Base-by-base conservation (phyloP, 2,113 vertebrate genomes). In the Cebidichthys violaceus region DNA sequence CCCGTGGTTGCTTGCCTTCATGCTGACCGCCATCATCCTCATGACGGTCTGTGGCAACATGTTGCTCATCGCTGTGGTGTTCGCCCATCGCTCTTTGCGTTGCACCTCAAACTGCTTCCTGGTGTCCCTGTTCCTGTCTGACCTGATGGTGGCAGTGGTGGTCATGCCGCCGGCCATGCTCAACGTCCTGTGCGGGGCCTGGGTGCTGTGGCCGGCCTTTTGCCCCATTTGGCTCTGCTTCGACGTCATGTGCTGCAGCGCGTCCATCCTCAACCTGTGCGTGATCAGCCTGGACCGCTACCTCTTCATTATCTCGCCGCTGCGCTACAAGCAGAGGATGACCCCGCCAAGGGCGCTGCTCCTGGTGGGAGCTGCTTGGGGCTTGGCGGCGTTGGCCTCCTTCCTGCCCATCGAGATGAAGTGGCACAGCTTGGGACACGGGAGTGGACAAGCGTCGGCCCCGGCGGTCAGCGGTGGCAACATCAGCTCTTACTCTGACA, bases 161-260 rank as follows among this genome's bases (percentile, higher is more conserved):
- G 98, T 99, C 73, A 99, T 99, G 98, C 98, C 98, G 0, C 98
- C 98, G 0, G 98, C 98, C 86, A 97, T 99, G 97, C 95, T 99
- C 66, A 99, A 99, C 20, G 96, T 96, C 74, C 94, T 99, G 60
- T 98, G 96, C 0, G 98, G 98, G 8, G 95, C 93, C 86, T 99
- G 98, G 98, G 96, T 98, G 92, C 94, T 99, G 85, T 95, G 92
- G 83, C 94, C 94, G 0, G 91, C 94, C 62, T 96, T 99, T 84
- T 99, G 98, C 90, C 96, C 96, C 0, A 93, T 99, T 77, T 99
- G 98, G 98, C 96, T 96, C 67, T 96, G 97, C 93, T 99, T 99
- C 0, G 98, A 99, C 0, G 96, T 99, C 83, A 99, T 99, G 98
- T 99, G 97, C 95, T 99, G 97, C 93, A 99, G 98, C 2, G 97